Base-by-base conservation (phyloP, 2,888 invertebrate genomes). In the Calameuta idolon region DNA sequence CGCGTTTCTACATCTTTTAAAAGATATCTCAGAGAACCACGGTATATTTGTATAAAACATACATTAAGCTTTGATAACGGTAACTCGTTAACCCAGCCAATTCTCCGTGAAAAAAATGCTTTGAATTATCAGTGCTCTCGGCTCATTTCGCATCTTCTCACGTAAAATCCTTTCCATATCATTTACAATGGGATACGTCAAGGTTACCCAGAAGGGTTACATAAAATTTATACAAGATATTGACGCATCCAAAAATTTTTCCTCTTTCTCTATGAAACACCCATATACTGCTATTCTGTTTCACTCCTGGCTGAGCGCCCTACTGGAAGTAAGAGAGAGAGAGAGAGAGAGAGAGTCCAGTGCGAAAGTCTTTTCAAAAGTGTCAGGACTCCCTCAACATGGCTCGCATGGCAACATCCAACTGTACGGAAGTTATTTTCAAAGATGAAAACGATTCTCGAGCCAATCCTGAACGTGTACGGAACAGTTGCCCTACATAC, bases 381-480 rank as follows among this genome's bases (percentile, higher is more conserved):
- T 55, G 9, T 23, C 23, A 9, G 23, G 1, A 55, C 55, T 23
- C 40, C 40, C 55, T 23, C 55, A 55, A 55, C 23, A 23, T 55
- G 55, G 23, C 55, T 55, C 55, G 55, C 55, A 15, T 9, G 55
- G 55, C 2, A 55, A 55, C 23, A 55, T 23, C 23, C 55, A 55
- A 23, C 55, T 15, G 23, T 23, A 55, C 23, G 55, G 23, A 23
- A 55, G 23, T 55, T 55, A 23, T 4, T 23, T 55, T 23, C 55
- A 5, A 55, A 23, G 55, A 55, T 55, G 55, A 77, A 93, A 92
- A 68, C 92, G 92, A 75, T 92, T 91, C 12, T 92, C 87, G 74
- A 92, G 92, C 68, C 92, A 87, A 71, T 92, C 89, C 33, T 92
- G 88, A 33, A 93, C 83, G 1, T 92, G 82, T 3, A 93, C 55